Conservation (phyloP, 2,113 vertebrate species). For the Pangasianodon gigas region DNA sequence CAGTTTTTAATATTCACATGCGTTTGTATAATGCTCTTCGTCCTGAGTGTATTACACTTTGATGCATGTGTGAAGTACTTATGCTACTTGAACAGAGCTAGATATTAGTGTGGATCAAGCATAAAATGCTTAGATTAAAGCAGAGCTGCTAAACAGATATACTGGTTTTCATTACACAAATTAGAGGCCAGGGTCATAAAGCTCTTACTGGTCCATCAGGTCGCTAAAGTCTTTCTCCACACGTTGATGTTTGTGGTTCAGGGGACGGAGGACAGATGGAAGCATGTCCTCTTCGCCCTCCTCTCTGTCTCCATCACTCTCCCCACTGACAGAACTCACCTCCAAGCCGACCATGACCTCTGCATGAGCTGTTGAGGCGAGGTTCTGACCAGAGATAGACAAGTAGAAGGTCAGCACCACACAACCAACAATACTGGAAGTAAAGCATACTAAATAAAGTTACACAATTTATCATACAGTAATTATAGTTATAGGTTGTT, state of each 20-base stretch:
- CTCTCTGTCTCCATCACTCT: not conserved
- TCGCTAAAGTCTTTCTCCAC: constrained; percentile 65
- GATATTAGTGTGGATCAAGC: not conserved
- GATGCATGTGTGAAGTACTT: not conserved
- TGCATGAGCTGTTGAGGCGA: constrained; percentile 26
- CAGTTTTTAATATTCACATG: not conserved
- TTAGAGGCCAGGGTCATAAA: not conserved
- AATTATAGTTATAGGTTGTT: too few species aligned
- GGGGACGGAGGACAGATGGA: constrained; percentile 42
- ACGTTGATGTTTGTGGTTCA: constrained; percentile 58
- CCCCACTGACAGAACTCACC: constrained; percentile 56
- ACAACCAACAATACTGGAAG: not conserved
- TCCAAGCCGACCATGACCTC: constrained; percentile 45
- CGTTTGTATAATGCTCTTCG: not conserved
- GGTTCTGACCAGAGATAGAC: constrained; percentile 51
- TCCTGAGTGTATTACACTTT: not conserved
- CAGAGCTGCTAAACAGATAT: not conserved
- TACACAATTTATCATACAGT: not conserved
- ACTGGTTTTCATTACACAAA: not conserved
- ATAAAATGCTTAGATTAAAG: not conserved
- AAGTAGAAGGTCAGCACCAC: not conserved
- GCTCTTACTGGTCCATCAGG: constrained; percentile 77
- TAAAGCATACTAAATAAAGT: not conserved
- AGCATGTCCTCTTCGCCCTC: constrained; percentile 42
- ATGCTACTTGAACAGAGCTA: not conserved